A percentile compares a stretch with the other conserved stretches of the same genome.
phyloP scores from a whole-genome alignment of 2,113 vertebrate species.

The Dasyornis broadbenti region DNA sequence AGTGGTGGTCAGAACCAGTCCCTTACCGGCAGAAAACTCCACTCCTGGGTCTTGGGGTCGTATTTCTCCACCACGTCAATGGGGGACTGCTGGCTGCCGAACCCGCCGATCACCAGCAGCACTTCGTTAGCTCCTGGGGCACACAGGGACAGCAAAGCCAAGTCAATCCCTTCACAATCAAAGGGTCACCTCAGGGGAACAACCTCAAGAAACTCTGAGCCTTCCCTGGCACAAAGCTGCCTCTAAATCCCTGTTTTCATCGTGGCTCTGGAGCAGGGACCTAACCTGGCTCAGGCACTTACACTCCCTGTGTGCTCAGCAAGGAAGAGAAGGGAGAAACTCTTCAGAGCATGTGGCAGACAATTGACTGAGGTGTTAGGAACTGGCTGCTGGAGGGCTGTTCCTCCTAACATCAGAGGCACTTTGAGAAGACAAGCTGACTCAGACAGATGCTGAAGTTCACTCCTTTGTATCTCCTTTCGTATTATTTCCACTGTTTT shows the following conservation, averaged over 20 bases:
- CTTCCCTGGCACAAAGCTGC: not conserved
- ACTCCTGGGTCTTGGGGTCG: conserved; percentile 96
- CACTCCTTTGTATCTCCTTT: not conserved
- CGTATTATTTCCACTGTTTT: not conserved
- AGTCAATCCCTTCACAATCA: not conserved
- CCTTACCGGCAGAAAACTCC: conserved; percentile 95
- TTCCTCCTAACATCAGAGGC: not conserved
- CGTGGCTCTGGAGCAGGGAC: not conserved
- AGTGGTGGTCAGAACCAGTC: not conserved
- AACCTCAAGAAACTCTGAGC: not conserved
- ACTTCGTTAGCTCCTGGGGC: conserved; percentile 94
- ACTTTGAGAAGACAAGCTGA: not conserved
- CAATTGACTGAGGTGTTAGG: not conserved
- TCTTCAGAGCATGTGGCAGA: not conserved
- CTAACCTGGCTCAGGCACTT: not conserved
- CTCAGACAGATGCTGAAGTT: not conserved
- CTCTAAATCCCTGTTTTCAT: not conserved
- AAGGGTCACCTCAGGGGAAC: not conserved
- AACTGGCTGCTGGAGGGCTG: not conserved
- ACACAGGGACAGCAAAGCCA: conserved; percentile 6
- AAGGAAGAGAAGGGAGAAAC: not conserved
- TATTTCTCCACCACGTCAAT: conserved; percentile 98
- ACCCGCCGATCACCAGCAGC: conserved; percentile 93
- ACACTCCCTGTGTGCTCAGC: not conserved
- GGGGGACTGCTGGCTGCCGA: conserved; percentile 96